phyloP scores from a whole-genome alignment of 2,113 vertebrate species.

The Gracilinanus agilis region DNA sequence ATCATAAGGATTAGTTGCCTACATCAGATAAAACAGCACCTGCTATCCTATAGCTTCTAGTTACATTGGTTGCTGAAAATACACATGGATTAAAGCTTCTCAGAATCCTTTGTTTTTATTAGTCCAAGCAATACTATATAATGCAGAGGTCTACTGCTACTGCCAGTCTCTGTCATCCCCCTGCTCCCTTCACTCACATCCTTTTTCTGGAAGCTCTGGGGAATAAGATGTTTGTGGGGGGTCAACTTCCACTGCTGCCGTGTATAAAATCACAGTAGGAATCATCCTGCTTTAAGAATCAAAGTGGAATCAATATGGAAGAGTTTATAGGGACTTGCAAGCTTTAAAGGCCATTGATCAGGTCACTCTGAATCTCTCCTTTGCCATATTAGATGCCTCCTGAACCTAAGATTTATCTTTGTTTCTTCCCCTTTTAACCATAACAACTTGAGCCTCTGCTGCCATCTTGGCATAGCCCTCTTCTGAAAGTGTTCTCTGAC shows the following conservation, averaged over 20 bases:
- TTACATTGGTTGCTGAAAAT: background rate
- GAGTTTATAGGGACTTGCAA: background rate
- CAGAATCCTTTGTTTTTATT: slow-evolving; percentile 21
- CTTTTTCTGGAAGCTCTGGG: background rate
- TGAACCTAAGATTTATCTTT: background rate
- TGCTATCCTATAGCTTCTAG: background rate
- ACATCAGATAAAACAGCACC: background rate
- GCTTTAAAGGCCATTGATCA: background rate
- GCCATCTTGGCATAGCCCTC: background rate
- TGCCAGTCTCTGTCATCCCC: background rate
- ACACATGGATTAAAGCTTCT: slow-evolving; percentile 2
- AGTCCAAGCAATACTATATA: background rate
- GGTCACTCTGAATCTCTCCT: background rate
- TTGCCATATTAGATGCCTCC: background rate
- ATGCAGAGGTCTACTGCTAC: background rate
- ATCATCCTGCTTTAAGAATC: background rate
- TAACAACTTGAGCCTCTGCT: background rate
- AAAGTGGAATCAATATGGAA: background rate
- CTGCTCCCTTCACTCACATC: background rate
- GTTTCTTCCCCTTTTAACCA: background rate
- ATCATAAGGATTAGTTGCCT: background rate
- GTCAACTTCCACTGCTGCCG: background rate
- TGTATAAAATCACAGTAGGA: background rate
- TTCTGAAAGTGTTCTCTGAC: background rate
- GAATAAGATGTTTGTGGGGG: background rate